Percentiles rank a stretch among this genome's conserved stretches.
phyloP scores from a whole-genome alignment of 2,797 vertebrate genomes.

The Melanotaenia nigrans region DNA sequence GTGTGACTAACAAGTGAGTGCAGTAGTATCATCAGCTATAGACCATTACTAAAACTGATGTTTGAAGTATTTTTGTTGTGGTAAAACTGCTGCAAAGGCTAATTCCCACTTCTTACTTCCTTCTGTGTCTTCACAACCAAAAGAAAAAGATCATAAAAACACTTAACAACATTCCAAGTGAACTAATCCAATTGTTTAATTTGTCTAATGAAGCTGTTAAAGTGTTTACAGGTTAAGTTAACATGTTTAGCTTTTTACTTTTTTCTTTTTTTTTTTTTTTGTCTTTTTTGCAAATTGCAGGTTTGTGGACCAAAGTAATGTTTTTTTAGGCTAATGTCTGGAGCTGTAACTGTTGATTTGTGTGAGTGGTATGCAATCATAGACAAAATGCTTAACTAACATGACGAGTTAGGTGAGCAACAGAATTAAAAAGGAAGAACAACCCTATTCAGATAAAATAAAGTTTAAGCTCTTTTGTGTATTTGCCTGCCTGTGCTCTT shows the following conservation, averaged over 20 bases:
- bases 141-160: constrained; percentile 21
- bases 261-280: background rate
- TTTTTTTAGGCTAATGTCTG: constrained; percentile 26
- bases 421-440: background rate
- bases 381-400: constrained; percentile 8
- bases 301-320: constrained; percentile 58
- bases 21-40: constrained; percentile 31
- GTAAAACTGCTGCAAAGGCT: constrained; percentile 27
- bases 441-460: background rate
- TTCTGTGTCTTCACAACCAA: constrained; percentile 56
- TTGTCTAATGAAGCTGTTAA: constrained; percentile 23
- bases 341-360: constrained; percentile 35
- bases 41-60: constrained; percentile 31
- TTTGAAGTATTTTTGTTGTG: constrained; percentile 20
- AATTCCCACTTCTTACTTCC: constrained; percentile 44
- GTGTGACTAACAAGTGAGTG: constrained; percentile 29
- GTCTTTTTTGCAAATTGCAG: constrained; percentile 7
- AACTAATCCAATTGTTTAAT: constrained; percentile 27
- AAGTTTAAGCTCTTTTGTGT: constrained; percentile 10
- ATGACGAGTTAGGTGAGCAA: constrained; percentile 13
- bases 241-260: constrained; percentile 21
- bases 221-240: constrained; percentile 42
- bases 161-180: constrained; percentile 70
- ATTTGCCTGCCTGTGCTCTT: background rate
- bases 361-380: constrained; percentile 38